Percentiles rank a stretch among this genome's conserved stretches.
phyloP scores from a whole-genome alignment of 1,140 invertebrate genomes.

The Trigoniulus corallinus region DNA sequence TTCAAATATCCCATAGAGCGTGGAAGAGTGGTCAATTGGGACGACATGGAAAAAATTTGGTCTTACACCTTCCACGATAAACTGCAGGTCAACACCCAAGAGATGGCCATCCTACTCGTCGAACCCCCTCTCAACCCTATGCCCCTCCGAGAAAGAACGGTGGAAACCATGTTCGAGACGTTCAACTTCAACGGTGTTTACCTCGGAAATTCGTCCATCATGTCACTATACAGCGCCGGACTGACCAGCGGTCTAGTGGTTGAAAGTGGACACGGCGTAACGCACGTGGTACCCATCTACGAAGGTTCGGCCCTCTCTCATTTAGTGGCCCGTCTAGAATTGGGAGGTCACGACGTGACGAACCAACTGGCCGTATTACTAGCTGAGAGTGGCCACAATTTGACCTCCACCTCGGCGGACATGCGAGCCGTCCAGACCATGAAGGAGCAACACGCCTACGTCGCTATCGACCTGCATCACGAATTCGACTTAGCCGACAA shows the following conservation, averaged over 20 bases:
- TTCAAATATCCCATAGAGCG: slow-evolving; percentile 88
- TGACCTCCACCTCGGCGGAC: slow-evolving; percentile 40
- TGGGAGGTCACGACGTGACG: slow-evolving; percentile 37
- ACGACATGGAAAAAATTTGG: slow-evolving; percentile 97
- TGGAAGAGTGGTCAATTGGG: slow-evolving; percentile 92
- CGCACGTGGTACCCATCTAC: slow-evolving; percentile 76
- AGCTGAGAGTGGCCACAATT: slow-evolving; percentile 28
- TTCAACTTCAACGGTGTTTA: slow-evolving; percentile 57
- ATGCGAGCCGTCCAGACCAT: too few relatives aligned
- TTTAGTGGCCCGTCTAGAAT: slow-evolving; percentile 32
- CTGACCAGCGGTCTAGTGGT: slow-evolving; percentile 80
- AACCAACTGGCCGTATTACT: slow-evolving; percentile 35
- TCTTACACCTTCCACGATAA: slow-evolving; percentile 92
- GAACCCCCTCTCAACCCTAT: slow-evolving; percentile 86
- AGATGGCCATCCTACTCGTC: slow-evolving; percentile 77
- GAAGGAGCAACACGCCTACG: too few relatives aligned
- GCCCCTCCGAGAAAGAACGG: slow-evolving; percentile 58
- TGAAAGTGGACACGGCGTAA: slow-evolving; percentile 74
- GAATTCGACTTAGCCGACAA: too few relatives aligned
- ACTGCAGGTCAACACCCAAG: slow-evolving; percentile 80
- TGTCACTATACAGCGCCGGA: slow-evolving; percentile 71
- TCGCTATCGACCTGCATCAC: too few relatives aligned
- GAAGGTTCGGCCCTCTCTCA: slow-evolving; percentile 43
- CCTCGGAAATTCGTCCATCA: slow-evolving; percentile 65
- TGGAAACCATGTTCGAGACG: slow-evolving; percentile 49